Percentiles rank a stretch among this genome's conserved stretches.
phyloP scores from a whole-genome alignment of 2,888 invertebrate species.

The Sphaerophoria rueppellii region DNA sequence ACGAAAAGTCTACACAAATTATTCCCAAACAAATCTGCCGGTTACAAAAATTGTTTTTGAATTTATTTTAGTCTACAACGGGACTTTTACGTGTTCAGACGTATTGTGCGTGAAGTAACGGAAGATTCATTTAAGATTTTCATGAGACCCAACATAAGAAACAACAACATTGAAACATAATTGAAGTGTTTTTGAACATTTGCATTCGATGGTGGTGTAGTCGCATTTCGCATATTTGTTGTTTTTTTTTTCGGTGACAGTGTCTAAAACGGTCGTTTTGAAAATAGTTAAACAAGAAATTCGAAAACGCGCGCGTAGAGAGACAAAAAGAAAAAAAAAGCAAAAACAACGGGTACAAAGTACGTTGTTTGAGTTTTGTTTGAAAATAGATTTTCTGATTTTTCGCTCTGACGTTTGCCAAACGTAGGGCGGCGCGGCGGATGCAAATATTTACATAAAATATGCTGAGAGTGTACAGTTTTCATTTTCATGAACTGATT shows the following conservation, averaged over 20 bases:
- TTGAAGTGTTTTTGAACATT: slow-evolving; percentile 45
- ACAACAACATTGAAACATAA: slow-evolving; percentile 41
- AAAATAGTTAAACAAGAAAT: slow-evolving; percentile 39
- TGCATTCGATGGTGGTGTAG: neutral
- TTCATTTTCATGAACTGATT: slow-evolving; percentile 30
- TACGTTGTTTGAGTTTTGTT: slow-evolving; percentile 37
- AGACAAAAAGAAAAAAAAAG: slow-evolving; percentile 16
- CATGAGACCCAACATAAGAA: slow-evolving; percentile 33
- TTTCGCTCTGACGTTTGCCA: neutral
- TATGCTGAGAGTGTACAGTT: slow-evolving; percentile 16
- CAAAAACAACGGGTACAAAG: slow-evolving; percentile 29
- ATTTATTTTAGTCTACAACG: slow-evolving; percentile 58
- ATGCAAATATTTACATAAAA: slow-evolving; percentile 32
- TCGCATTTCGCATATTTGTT: slow-evolving; percentile 27
- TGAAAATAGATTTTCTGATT: slow-evolving; percentile 60
- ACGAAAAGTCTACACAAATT: slow-evolving; percentile 12
- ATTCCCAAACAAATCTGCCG: slow-evolving; percentile 60
- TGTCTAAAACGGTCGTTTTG: slow-evolving; percentile 25
- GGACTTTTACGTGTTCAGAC: slow-evolving; percentile 59
- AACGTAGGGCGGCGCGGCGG: slow-evolving; percentile 15
- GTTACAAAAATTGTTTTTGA: slow-evolving; percentile 40
- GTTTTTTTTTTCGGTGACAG: slow-evolving; percentile 40
- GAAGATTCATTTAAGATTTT: neutral
- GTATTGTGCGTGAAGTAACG: slow-evolving; percentile 14
- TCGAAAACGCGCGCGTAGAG: slow-evolving; percentile 32